Evolutionary conservation across 2,797 vertebrate genomes (phyloP), one percentile per base, ranked within the genome.

Genomic region (Hoplostethus atlanticus): DNA sequence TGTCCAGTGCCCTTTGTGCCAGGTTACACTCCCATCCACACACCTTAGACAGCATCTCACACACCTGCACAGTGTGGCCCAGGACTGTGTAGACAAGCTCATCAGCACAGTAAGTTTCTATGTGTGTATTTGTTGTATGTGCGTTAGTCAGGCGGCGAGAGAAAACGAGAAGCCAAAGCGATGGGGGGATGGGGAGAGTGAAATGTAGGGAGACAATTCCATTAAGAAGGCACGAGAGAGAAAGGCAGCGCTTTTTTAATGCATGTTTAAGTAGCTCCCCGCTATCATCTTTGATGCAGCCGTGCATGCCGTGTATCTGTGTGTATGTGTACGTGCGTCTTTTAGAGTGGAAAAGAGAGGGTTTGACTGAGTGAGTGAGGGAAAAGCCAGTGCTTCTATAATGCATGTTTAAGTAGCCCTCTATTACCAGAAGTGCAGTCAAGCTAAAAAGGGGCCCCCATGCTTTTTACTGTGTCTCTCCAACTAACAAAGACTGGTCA

Each of bases 81-180:
- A 97, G 0, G 98, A 99, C 94, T 99, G 98, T 0, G 97, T 99
- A 0, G 97, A 99, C 87, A 99, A 98, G 65, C 97, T 99, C 93
- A 97, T 99, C 84, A 94, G 96, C 92, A 93, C 96, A 90, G 98
- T 99, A 91, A 96, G 97, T 89, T n/a, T 66, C 30, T 38, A 31
- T 59, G 77, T 76, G 79, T 84, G 79, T 83, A 64, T 87, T 88
- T 85, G 90, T 86, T 87, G 76, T 79, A 79, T 90, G 89, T 86
- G 77, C 25, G 34, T 84, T 89, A 44, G 51, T 89, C 67, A 56
- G 71, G 62, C 87, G 84, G 81, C 69, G 77, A 84, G 84, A 89
- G 82, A 88, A 91, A 87, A 88, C 70, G 74, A 86, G 80, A 87
- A 83, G 77, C 73, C 77, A 68, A 87, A 76, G 84, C 64, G 21